Conservation (phyloP, 2,113 vertebrate genomes). For the Protomyctophum bolini region DNA sequence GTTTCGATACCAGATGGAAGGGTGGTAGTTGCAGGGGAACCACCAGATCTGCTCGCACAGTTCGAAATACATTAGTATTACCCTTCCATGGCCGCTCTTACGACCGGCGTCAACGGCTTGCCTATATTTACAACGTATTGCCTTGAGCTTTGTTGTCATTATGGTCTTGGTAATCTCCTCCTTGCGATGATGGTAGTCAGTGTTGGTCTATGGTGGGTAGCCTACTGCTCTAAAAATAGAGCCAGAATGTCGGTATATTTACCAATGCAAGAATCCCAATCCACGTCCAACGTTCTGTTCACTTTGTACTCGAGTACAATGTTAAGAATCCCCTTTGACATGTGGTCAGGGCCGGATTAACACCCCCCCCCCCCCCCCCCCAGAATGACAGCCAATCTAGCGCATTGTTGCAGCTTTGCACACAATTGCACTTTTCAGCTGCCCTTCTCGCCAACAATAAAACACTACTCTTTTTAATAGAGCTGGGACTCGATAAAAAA, state of each 20-base stretch:
- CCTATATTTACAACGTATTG: not conserved
- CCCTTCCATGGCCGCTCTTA: constrained; percentile 18
- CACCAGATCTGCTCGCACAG: constrained; percentile 35
- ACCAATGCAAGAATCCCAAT: constrained; percentile 19
- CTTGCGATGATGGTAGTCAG: not conserved
- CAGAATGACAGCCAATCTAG: too few relatives aligned
- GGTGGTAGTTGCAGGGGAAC: constrained; percentile 9
- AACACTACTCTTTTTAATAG: too few relatives aligned
- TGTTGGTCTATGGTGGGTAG: not conserved
- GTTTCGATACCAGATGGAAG: not conserved
- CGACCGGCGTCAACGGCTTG: constrained; percentile 11
- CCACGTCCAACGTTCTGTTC: constrained; percentile 13
- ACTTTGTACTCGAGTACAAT: constrained; percentile 9
- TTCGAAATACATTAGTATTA: constrained; percentile 19
- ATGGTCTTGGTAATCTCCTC: not conserved
- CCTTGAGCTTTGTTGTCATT: constrained; percentile 13
- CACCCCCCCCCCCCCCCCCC: too few relatives aligned
- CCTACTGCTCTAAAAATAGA: constrained; percentile 11
- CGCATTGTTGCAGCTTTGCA: too few relatives aligned
- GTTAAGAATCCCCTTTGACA: too few relatives aligned
- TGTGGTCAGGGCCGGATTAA: too few relatives aligned
- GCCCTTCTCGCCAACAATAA: too few relatives aligned
- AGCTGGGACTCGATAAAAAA: too few relatives aligned
- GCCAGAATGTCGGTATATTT: constrained; percentile 12
- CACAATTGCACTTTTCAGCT: too few relatives aligned